Percentiles rank a stretch among this genome's conserved stretches.
These are phyloP conservation scores for Erebia aethiops DNA, from an alignment of 2,888 invertebrate species.

Conservation along the genomic window DNA sequence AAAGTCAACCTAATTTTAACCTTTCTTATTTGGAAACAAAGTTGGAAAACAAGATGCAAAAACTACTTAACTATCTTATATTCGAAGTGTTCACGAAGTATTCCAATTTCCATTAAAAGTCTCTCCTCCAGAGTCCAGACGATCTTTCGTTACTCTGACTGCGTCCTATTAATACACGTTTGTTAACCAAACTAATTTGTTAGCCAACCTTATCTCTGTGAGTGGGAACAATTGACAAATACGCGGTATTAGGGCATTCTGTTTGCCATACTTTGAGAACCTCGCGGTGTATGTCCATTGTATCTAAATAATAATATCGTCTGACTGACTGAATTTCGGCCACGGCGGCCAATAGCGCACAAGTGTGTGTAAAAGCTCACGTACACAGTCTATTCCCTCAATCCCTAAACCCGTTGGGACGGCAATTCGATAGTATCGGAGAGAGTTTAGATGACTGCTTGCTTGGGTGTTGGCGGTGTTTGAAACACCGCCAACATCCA, in stretches of 20 bases:
- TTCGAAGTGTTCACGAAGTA: not conserved
- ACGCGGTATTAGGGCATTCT: constrained; percentile 64
- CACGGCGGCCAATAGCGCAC: too few species aligned
- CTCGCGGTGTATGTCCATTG: constrained; percentile 52
- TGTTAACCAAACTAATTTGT: constrained; percentile 61
- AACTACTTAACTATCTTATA: not conserved
- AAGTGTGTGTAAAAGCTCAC: too few species aligned
- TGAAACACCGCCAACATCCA: too few species aligned
- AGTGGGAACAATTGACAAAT: constrained; percentile 64
- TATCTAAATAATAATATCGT: not conserved
- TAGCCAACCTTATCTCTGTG: constrained; percentile 49
- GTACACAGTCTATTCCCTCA: too few species aligned
- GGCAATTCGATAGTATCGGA: too few species aligned
- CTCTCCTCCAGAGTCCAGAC: constrained; percentile 1
- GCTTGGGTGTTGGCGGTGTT: too few species aligned
- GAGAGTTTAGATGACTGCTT: too few species aligned
- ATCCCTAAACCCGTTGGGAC: too few species aligned
- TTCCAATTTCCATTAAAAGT: constrained; percentile 10
- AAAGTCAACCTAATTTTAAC: not conserved
- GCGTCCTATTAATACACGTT: constrained; percentile 46
- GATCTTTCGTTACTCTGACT: constrained; percentile 35
- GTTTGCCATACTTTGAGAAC: constrained; percentile 75
- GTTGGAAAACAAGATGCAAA: not conserved
- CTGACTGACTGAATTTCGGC: too few species aligned
- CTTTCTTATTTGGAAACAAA: not conserved